Evolutionary conservation across 2,888 invertebrate genomes (phyloP).

Genomic region (Nymphalis urticae): DNA sequence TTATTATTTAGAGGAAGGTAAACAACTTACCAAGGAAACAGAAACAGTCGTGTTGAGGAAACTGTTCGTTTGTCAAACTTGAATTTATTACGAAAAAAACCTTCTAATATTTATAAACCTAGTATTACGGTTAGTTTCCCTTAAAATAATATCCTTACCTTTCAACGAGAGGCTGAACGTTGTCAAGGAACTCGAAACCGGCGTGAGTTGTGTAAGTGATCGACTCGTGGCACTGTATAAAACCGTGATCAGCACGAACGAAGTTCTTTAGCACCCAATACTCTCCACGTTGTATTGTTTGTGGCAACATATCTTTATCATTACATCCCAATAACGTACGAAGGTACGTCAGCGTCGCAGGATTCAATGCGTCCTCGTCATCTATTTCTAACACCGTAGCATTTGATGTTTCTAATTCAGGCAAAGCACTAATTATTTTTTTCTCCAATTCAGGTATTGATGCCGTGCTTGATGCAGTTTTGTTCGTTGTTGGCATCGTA

Average conservation of each 20-base stretch:
- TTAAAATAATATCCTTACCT: conserved; percentile 67
- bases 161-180: conserved; percentile 91
- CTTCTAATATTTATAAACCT: background rate
- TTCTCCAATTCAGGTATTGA: conserved; percentile 61
- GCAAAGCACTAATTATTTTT: conserved; percentile 59
- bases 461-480: conserved; percentile 71
- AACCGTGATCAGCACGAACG: conserved; percentile 86
- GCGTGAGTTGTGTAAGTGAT: conserved; percentile 96
- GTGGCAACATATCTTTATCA: conserved; percentile 82
- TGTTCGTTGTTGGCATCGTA: conserved; percentile 67
- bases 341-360: conserved; percentile 63
- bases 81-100: background rate
- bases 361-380: conserved; percentile 67
- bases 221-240: conserved; percentile 89
- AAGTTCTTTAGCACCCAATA: conserved; percentile 96
- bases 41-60: conserved; percentile 10
- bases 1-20: conserved; percentile 30
- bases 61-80: conserved; percentile 1
- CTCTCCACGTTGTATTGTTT: conserved; percentile 87
- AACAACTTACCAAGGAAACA: conserved; percentile 31
- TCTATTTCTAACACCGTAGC: conserved; percentile 62
- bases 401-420: conserved; percentile 61
- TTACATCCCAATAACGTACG: conserved; percentile 82
- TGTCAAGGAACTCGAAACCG: conserved; percentile 94
- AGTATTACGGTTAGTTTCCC: background rate